phyloP scores from a whole-genome alignment of 2,888 invertebrate genomes.

The Synergus laeviventris region DNA sequence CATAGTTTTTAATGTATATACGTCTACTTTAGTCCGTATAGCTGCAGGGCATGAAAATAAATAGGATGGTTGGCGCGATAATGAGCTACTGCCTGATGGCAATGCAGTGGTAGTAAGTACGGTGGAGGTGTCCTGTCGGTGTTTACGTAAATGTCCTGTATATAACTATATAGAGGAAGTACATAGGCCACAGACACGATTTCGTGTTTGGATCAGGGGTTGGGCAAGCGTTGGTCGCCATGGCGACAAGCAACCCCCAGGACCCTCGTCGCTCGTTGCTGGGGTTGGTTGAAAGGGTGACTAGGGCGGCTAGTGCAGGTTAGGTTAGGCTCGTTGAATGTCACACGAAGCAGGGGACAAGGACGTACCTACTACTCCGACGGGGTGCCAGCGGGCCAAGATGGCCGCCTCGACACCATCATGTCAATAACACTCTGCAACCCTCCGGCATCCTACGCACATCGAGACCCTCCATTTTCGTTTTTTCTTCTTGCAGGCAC shows the following conservation, averaged over 20 bases:
- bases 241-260: constrained; percentile 75
- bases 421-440: constrained; percentile 75
- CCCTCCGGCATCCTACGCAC: constrained; percentile 51
- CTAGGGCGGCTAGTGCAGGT: constrained; percentile 72
- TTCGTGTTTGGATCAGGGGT: constrained; percentile 59
- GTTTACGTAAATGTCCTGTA: constrained; percentile 41
- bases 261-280: constrained; percentile 70
- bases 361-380: constrained; percentile 62
- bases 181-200: constrained; percentile 57
- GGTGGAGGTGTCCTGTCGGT: constrained; percentile 7
- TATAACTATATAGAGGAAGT: constrained; percentile 49
- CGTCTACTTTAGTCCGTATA: background rate
- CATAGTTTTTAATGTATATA: background rate
- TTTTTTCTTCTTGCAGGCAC: constrained; percentile 48
- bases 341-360: constrained; percentile 72
- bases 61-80: constrained; percentile 35
- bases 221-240: constrained; percentile 71
- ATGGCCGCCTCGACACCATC: constrained; percentile 75
- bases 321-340: constrained; percentile 71
- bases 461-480: constrained; percentile 45
- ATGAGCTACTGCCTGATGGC: constrained; percentile 36
- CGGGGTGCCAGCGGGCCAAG: constrained; percentile 67
- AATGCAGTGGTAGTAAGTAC: constrained; percentile 2
- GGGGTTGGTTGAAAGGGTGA: constrained; percentile 74
- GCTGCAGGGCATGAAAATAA: constrained; percentile 34